phyloP scores from a whole-genome alignment of 2,797 vertebrate genomes.

The Cygnus olor region DNA sequence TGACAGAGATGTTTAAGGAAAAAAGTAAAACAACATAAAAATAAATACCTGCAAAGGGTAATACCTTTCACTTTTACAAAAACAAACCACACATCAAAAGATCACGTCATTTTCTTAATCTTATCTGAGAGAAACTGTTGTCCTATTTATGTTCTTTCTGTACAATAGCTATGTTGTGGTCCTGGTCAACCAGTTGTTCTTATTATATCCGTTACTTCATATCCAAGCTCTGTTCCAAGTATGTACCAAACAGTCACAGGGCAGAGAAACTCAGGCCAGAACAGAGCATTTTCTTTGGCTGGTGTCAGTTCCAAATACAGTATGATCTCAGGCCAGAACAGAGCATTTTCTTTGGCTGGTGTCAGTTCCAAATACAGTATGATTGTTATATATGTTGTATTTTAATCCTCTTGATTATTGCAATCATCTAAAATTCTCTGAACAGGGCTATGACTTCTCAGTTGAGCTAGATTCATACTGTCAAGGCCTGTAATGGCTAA shows the following conservation, averaged over 20 bases:
- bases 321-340: background rate
- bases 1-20: background rate
- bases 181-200: background rate
- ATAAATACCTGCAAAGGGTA: background rate
- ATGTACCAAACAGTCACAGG: background rate
- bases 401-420: background rate
- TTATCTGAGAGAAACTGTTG: background rate
- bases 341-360: background rate
- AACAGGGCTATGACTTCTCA: background rate
- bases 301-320: background rate
- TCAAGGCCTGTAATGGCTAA: background rate
- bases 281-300: background rate
- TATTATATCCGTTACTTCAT: background rate
- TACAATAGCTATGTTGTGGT: background rate
- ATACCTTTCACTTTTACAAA: background rate
- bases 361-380: background rate
- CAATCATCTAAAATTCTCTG: background rate
- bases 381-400: background rate
- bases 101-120: background rate
- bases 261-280: background rate
- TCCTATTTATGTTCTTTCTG: background rate
- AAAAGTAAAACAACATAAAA: background rate
- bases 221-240: background rate
- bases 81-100: background rate
- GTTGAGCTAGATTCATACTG: background rate